These are phyloP conservation scores for Gephyroberyx darwinii DNA, from an alignment of 2,797 vertebrate species.

Conservation along the genomic window DNA sequence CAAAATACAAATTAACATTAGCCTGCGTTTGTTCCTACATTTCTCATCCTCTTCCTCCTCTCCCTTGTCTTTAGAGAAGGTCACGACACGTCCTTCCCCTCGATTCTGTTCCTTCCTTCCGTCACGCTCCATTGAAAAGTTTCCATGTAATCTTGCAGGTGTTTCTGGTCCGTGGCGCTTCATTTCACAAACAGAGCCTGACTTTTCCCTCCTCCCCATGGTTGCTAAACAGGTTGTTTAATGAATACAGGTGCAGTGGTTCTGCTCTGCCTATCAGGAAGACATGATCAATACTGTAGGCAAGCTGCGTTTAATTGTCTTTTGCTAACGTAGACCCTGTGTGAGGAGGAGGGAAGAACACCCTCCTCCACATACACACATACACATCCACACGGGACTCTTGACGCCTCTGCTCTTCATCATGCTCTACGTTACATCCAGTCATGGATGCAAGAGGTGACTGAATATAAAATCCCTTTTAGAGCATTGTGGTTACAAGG, in stretches of 20 bases:
- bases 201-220: slow-evolving; percentile 53
- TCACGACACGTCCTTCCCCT: slow-evolving; percentile 41
- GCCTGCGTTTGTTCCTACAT: slow-evolving; percentile 7
- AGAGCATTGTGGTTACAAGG: not conserved
- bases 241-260: slow-evolving; percentile 79
- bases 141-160: slow-evolving; percentile 58
- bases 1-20: slow-evolving; percentile 43
- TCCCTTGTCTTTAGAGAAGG: slow-evolving; percentile 42
- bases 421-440: slow-evolving; percentile 2
- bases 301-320: slow-evolving; percentile 77
- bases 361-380: not conserved
- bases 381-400: not conserved
- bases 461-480: not conserved
- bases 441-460: slow-evolving; percentile 1
- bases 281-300: slow-evolving; percentile 77
- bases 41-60: not conserved
- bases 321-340: slow-evolving; percentile 66
- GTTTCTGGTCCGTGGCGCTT: slow-evolving; percentile 55
- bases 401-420: slow-evolving; percentile 17
- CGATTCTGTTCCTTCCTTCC: slow-evolving; percentile 25
- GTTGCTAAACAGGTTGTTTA: slow-evolving; percentile 74
- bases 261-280: slow-evolving; percentile 75
- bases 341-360: slow-evolving; percentile 29
- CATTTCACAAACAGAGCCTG: slow-evolving; percentile 61
- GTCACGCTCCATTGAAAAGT: slow-evolving; percentile 60